These are phyloP conservation scores for Napeogenes inachia DNA, from an alignment of 2,888 invertebrate species.

Conservation along the genomic window DNA sequence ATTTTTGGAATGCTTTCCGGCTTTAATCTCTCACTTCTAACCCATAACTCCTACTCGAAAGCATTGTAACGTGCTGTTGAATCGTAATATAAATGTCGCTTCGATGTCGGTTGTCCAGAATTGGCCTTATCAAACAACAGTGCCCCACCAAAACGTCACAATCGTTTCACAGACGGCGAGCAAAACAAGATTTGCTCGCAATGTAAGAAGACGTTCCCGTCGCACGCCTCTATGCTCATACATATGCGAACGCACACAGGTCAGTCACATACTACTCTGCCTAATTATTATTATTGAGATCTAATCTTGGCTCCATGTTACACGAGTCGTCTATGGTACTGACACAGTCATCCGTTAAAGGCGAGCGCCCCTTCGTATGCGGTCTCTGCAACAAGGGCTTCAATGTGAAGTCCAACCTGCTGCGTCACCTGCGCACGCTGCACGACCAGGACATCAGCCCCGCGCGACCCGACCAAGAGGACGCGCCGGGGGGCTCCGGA, in stretches of 20 bases:
- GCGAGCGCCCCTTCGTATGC: conserved; percentile 85
- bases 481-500: conserved; percentile 41
- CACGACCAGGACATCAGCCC: conserved; percentile 81
- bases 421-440: conserved; percentile 84
- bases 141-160: conserved; percentile 80
- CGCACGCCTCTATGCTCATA: conserved; percentile 87
- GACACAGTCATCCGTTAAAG: conserved; percentile 39
- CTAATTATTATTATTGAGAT: background rate
- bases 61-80: conserved; percentile 22
- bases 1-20: conserved; percentile 48
- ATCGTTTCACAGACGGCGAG: conserved; percentile 77
- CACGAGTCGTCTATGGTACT: too few species aligned
- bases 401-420: conserved; percentile 86
- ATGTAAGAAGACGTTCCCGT: conserved; percentile 86
- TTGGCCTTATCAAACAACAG: conserved; percentile 86
- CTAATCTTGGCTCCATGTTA: background rate
- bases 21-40: conserved; percentile 23
- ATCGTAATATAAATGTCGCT: conserved; percentile 58
- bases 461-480: conserved; percentile 46
- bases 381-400: conserved; percentile 86
- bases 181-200: conserved; percentile 80
- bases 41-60: conserved; percentile 10
- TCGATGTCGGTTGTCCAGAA: conserved; percentile 80
- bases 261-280: conserved; percentile 23
- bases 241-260: conserved; percentile 86